Conservation (phyloP, 2,888 invertebrate genomes). For the Acanthococcus lagerstroemiae region DNA sequence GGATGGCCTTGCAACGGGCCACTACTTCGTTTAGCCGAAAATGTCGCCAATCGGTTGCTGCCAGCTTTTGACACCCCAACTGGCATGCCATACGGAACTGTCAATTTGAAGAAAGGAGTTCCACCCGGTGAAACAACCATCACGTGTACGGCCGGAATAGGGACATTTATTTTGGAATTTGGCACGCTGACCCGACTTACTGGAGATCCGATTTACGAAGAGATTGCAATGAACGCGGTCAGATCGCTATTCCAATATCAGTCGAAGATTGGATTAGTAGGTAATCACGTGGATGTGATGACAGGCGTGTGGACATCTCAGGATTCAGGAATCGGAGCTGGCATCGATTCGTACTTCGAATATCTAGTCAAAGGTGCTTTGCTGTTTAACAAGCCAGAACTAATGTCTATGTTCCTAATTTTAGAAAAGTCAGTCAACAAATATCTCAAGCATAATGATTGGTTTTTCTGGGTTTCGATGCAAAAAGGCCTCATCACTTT, state of each 20-base stretch:
- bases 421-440: conserved; percentile 67
- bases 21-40: conserved; percentile 80
- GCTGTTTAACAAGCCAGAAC: conserved; percentile 75
- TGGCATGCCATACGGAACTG: conserved; percentile 88
- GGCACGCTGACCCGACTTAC: conserved; percentile 86
- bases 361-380: conserved; percentile 94
- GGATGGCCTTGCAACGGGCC: conserved; percentile 99
- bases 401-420: conserved; percentile 84
- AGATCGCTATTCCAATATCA: conserved; percentile 44
- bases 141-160: conserved; percentile 96
- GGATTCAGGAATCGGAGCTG: conserved; percentile 93
- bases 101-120: conserved; percentile 81
- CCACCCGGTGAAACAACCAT: conserved; percentile 90
- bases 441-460: conserved; percentile 82
- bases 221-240: conserved; percentile 84
- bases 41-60: conserved; percentile 81
- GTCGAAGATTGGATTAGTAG: conserved; percentile 64
- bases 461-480: conserved; percentile 99
- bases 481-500: conserved; percentile 86
- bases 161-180: conserved; percentile 94
- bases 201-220: conserved; percentile 89
- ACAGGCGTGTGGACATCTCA: conserved; percentile 95
- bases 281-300: conserved; percentile 93
- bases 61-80: conserved; percentile 82
- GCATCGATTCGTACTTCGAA: conserved; percentile 96